Evolutionary conservation across 2,113 vertebrate genomes (phyloP).

Genomic region (Zosterops pallidus): DNA sequence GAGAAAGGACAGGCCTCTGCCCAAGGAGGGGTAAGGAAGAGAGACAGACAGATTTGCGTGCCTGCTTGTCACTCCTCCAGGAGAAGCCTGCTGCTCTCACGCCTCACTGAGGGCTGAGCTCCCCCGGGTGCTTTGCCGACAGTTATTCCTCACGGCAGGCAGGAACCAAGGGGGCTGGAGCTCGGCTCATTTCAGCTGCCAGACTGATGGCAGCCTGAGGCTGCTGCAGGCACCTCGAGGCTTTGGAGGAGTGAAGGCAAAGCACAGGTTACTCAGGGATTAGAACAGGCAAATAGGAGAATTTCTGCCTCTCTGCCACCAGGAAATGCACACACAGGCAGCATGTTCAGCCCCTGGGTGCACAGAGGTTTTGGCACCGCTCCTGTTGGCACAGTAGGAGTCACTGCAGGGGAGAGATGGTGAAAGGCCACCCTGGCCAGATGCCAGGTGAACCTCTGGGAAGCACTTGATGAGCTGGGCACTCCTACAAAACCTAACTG

Average conservation of each 20-base stretch:
- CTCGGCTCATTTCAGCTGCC: neutral
- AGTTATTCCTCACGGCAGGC: neutral
- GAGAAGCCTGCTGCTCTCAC: neutral
- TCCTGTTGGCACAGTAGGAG: neutral
- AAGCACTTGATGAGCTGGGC: neutral
- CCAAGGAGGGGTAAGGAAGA: neutral
- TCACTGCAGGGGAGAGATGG: neutral
- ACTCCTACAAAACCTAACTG: neutral
- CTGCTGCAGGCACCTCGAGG: accelerated
- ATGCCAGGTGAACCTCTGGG: neutral
- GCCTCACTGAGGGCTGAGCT: neutral
- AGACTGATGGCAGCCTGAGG: neutral
- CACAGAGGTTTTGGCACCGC: neutral
- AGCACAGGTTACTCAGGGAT: neutral
- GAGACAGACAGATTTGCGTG: accelerated
- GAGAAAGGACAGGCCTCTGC: neutral
- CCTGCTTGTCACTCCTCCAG: neutral
- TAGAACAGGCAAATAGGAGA: accelerated
- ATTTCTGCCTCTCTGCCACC: neutral
- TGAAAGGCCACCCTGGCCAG: neutral
- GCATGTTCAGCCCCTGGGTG: neutral
- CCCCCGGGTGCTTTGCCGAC: neutral
- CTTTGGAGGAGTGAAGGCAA: neutral
- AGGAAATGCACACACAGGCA: neutral
- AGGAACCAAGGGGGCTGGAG: neutral